Evolutionary conservation across 2,888 invertebrate species (phyloP), one percentile per base, ranked within the genome.

Genomic region (Rambutsinella grinnellia): DNA sequence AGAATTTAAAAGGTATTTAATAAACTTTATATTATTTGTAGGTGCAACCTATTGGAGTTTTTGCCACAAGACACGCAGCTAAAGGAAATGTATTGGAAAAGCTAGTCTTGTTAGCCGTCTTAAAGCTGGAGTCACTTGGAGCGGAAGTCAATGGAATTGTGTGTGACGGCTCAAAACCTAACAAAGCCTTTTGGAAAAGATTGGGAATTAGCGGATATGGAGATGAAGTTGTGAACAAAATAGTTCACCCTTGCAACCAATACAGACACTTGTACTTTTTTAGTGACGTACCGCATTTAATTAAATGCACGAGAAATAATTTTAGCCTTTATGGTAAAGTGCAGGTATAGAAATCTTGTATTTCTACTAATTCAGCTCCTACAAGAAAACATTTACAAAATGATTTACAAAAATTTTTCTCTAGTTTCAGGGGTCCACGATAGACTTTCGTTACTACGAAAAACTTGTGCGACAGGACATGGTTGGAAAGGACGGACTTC

Each of bases 1-100:
- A n/a, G n/a, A n/a, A n/a, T n/a, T n/a, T n/a, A n/a, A n/a, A n/a
- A n/a, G n/a, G n/a, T n/a, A n/a, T n/a, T n/a, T n/a, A n/a, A n/a
- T n/a, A n/a, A n/a, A 15, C 10, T 6, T 51, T 6, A 51, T 8
- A n/a, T 51, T n/a, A 51, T 15, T 62, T 62, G 15, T 27, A 66
- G 66, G 54, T 70, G 1, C 79, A 79, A 24, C 79, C 79, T 1
- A 51, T 79, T 17, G 79, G 53, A 6, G 36, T 47, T 15, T 79
- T 76, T 62, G 79, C 75, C 8, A 68, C 70, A 2, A 46, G 36
- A 17, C 67, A 67, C 10, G 66, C 79, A 2, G 76, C 79, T 8
- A 53, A 70, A 24, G 75, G 75, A 5, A 44, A 23, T 23, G 21
- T 74, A 2, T 17, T 74, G 0, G 26, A 60, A 5, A 74, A 74